Conservation (phyloP, 2,888 invertebrate species). For the Rhimphoctona megacephalus region DNA sequence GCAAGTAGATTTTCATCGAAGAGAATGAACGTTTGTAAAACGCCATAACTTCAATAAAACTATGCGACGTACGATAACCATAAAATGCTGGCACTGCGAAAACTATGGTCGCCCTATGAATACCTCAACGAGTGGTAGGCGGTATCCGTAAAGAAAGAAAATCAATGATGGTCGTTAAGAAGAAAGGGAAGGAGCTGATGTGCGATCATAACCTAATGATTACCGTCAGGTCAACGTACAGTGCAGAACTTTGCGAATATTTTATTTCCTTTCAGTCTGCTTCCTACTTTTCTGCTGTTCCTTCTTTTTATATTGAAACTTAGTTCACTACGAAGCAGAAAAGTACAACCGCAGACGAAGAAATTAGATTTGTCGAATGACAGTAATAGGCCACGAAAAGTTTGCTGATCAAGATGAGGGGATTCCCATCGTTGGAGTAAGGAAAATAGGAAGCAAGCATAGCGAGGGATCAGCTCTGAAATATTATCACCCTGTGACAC, state of each 20-base stretch:
- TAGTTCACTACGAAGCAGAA: slow-evolving; percentile 36
- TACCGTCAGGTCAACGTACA: slow-evolving; percentile 69
- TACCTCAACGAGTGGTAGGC: slow-evolving; percentile 45
- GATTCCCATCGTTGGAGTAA: slow-evolving; percentile 59
- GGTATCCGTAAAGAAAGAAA: slow-evolving; percentile 63
- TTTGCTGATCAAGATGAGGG: slow-evolving; percentile 61
- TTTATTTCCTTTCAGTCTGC: slow-evolving; percentile 29
- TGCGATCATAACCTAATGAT: slow-evolving; percentile 70
- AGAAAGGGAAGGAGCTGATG: slow-evolving; percentile 59
- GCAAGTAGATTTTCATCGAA: slow-evolving; percentile 30
- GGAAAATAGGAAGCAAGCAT: slow-evolving; percentile 25
- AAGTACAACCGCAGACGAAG: slow-evolving; percentile 53
- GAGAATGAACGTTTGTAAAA: slow-evolving; percentile 18
- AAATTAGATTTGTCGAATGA: slow-evolving; percentile 72
- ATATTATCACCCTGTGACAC: slow-evolving; percentile 70
- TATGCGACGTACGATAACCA: slow-evolving; percentile 37
- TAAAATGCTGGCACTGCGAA: slow-evolving; percentile 61
- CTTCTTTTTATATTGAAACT: slow-evolving; percentile 31
- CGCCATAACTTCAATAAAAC: slow-evolving; percentile 31
- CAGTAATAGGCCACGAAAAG: slow-evolving; percentile 66
- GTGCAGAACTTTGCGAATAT: slow-evolving; percentile 44
- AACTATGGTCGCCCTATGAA: slow-evolving; percentile 60
- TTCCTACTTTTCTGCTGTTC: slow-evolving; percentile 32
- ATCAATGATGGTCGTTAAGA: slow-evolving; percentile 73
- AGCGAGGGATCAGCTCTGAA: slow-evolving; percentile 57